These are phyloP conservation scores for Ephestia elutella DNA, from an alignment of 1,140 invertebrate genomes.

Conservation along the genomic window DNA sequence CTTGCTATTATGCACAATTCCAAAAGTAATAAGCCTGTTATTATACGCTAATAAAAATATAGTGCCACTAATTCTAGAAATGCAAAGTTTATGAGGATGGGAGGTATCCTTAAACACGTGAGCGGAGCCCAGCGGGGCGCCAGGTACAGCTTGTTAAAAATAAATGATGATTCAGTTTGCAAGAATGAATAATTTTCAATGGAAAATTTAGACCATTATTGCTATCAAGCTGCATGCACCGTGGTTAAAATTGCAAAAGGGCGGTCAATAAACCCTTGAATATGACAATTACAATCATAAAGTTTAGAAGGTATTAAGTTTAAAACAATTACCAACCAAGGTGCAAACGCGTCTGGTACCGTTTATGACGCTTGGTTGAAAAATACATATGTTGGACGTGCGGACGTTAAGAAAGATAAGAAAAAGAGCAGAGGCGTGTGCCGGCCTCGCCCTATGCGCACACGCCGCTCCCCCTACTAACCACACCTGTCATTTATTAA, in stretches of 20 bases:
- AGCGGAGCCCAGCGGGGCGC: no score
- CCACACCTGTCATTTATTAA: conserved; percentile 29
- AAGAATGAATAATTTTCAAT: no score
- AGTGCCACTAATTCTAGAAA: no score
- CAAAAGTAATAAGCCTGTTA: no score
- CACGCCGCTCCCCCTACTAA: conserved; percentile 19
- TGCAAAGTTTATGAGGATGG: no score
- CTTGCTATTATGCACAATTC: no score
- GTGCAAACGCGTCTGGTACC: not conserved
- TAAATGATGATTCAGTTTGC: no score
- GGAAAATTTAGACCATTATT: not conserved
- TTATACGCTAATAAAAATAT: no score
- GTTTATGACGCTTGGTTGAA: not conserved
- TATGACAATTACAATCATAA: not conserved
- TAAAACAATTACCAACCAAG: not conserved
- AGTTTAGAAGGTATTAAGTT: not conserved
- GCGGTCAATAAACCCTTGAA: not conserved
- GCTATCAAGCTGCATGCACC: not conserved
- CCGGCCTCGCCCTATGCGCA: conserved; percentile 20
- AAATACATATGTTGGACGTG: not conserved
- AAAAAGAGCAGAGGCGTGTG: conserved; percentile 17
- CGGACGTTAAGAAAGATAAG: conserved; percentile 4
- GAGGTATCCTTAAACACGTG: no score
- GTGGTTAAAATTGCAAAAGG: not conserved
- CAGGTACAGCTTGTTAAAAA: no score